Conservation (phyloP, 2,113 vertebrate genomes). For the Trematocara nigrifrons region DNA sequence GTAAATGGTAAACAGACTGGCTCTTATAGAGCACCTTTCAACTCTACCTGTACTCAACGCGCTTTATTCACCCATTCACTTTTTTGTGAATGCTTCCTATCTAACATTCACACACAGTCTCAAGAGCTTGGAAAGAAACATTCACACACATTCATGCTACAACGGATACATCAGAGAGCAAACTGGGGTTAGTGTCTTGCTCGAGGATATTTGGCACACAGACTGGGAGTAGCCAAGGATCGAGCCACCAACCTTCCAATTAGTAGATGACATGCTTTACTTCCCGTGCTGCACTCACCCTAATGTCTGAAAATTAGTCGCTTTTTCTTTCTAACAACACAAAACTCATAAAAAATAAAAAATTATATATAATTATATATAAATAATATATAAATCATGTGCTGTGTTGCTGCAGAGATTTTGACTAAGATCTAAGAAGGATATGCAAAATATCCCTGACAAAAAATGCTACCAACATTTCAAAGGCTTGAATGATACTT, state of each 20-base stretch:
- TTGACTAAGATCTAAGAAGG: neutral
- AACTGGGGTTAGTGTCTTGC: neutral
- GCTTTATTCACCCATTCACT: neutral
- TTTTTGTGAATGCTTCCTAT: neutral
- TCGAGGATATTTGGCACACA: neutral
- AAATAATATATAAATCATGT: neutral
- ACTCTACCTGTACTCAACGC: neutral
- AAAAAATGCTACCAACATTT: neutral
- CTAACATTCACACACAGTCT: neutral
- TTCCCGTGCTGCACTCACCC: neutral
- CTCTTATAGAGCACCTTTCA: neutral
- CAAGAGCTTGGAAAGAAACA: neutral
- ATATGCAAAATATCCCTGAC: neutral
- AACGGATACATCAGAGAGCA: neutral
- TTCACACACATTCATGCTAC: neutral
- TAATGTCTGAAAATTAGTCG: neutral
- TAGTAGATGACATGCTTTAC: neutral
- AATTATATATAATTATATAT: no score
- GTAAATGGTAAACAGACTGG: neutral
- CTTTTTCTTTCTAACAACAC: neutral
- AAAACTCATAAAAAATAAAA: neutral
- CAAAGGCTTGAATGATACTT: neutral
- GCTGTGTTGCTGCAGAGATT: neutral
- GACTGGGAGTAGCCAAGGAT: neutral
- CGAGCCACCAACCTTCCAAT: neutral